These are phyloP conservation scores for Toxonevra muliebris DNA, from an alignment of 2,888 invertebrate genomes.

Conservation along the genomic window DNA sequence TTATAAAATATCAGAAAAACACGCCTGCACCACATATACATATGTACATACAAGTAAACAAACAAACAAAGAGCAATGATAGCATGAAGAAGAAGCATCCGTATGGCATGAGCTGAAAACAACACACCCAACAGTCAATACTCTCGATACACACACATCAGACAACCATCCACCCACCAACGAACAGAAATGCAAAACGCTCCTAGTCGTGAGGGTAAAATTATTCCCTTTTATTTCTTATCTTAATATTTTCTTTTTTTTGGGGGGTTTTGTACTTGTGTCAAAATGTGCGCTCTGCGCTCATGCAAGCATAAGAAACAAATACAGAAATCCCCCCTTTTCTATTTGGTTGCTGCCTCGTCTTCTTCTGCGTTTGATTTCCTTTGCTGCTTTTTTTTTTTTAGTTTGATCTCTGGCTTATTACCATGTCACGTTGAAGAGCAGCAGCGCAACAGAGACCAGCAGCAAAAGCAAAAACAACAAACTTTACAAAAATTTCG, in stretches of 20 bases:
- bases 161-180: no score
- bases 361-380: slow-evolving; percentile 4
- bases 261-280: no score
- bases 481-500: neutral
- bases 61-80: no score
- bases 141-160: no score
- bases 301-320: no score
- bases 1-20: slow-evolving; percentile 29
- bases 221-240: no score
- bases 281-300: no score
- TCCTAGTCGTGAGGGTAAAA: no score
- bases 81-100: neutral
- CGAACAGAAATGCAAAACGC: no score
- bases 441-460: slow-evolving; percentile 46
- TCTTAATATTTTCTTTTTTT: no score
- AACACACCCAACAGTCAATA: slow-evolving; percentile 6
- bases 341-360: neutral
- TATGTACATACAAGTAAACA: slow-evolving; percentile 13
- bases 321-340: neutral
- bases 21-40: slow-evolving; percentile 24
- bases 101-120: neutral
- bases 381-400: slow-evolving; percentile 18
- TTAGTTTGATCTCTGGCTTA: slow-evolving; percentile 61
- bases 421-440: slow-evolving; percentile 57
- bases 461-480: slow-evolving; percentile 19